These are phyloP conservation scores for Xenops minutus DNA, from an alignment of 2,797 vertebrate genomes.

Conservation along the genomic window DNA sequence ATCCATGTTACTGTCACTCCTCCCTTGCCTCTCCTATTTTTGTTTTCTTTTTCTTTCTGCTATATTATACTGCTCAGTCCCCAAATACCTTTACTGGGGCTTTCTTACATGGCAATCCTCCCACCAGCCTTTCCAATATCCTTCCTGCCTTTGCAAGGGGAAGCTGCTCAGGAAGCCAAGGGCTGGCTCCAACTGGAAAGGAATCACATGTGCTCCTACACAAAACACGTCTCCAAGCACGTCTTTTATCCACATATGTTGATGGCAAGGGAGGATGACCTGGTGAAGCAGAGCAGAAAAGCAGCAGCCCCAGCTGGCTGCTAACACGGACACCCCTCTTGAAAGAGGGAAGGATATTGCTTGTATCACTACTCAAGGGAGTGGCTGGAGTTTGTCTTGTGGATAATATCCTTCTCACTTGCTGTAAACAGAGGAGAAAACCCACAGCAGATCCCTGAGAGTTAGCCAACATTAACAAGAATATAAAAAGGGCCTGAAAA, in stretches of 20 bases:
- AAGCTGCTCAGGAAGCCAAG: background rate
- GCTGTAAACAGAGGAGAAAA: background rate
- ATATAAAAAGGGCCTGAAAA: background rate
- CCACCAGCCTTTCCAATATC: background rate
- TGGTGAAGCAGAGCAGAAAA: background rate
- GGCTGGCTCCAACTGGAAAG: background rate
- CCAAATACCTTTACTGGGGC: background rate
- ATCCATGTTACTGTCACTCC: background rate
- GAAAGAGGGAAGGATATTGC: background rate
- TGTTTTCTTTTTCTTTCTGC: background rate
- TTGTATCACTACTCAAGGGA: background rate
- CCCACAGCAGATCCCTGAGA: background rate
- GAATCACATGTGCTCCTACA: background rate
- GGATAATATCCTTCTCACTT: background rate
- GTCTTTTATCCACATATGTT: background rate
- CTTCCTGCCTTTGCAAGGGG: background rate
- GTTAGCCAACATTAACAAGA: background rate
- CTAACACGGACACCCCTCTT: background rate
- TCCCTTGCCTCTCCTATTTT: background rate
- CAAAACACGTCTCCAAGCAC: background rate
- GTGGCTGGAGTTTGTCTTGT: background rate
- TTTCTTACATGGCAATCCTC: background rate
- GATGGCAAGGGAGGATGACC: background rate
- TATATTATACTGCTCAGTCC: background rate
- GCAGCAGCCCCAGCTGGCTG: background rate